Evolutionary conservation across 2,797 vertebrate genomes (phyloP).

Genomic region (Periophthalmus magnuspinnatus): DNA sequence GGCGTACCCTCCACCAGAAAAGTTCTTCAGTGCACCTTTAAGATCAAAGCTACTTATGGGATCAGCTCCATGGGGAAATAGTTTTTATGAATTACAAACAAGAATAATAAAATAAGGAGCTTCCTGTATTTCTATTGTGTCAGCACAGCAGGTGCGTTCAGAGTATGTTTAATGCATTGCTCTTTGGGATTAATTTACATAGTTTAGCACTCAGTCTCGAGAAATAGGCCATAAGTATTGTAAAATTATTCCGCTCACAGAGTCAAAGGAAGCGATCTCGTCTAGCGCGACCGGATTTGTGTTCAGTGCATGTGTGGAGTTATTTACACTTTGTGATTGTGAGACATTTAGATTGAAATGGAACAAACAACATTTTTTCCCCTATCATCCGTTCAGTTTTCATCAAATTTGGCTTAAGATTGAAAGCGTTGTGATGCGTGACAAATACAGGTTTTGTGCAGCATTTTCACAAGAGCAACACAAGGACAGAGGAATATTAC

Average conservation of each 20-base stretch:
- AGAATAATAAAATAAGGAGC: not conserved
- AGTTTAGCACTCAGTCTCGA: conserved; percentile 24
- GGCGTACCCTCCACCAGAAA: no score
- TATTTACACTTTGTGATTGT: conserved; percentile 4
- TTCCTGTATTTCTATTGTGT: not conserved
- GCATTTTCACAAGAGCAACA: not conserved
- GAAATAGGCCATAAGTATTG: conserved; percentile 43
- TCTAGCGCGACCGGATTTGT: conserved; percentile 23
- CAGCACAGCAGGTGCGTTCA: not conserved
- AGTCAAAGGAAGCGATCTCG: conserved; percentile 33
- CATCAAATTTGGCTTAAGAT: conserved; percentile 21
- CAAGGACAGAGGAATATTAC: conserved; percentile 34
- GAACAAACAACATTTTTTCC: conserved; percentile 5
- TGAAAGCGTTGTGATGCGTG: conserved; percentile 26
- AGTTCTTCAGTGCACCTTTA: not conserved
- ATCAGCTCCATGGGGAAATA: not conserved
- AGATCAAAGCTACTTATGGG: not conserved
- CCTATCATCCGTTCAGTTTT: not conserved
- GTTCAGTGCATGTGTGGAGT: conserved; percentile 3
- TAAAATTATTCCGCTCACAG: conserved; percentile 44
- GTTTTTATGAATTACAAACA: not conserved
- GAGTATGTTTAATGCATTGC: not conserved
- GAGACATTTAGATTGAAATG: conserved; percentile 16
- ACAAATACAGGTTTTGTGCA: conserved; percentile 31
- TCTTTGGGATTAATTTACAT: conserved; percentile 13